Evolutionary conservation across 2,797 vertebrate genomes (phyloP).

Genomic region (Lateolabrax maculatus): DNA sequence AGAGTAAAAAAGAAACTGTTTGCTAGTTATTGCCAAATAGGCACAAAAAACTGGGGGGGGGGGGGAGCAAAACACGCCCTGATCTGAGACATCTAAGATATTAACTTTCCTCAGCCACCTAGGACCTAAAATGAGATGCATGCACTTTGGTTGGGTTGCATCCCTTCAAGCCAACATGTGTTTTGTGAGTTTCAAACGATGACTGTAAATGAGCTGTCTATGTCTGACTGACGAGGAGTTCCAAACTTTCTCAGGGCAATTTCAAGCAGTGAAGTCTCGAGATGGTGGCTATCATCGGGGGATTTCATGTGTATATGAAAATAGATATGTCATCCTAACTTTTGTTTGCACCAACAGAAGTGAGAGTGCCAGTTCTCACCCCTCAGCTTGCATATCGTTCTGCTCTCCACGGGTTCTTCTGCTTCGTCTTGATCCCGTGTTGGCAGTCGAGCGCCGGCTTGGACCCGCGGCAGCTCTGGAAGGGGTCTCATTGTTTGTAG

Average conservation of each 20-base stretch:
- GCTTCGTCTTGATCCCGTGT: slow-evolving; percentile 32
- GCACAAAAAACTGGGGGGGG: not conserved
- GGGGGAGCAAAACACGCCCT: not conserved
- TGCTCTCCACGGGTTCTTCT: slow-evolving; percentile 23
- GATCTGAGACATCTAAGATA: slow-evolving; percentile 11
- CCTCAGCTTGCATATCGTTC: slow-evolving; percentile 12
- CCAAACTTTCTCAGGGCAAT: slow-evolving; percentile 47
- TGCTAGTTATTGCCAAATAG: not conserved
- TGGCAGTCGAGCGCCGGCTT: slow-evolving; percentile 44
- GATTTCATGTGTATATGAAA: slow-evolving; percentile 61
- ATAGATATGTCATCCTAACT: slow-evolving; percentile 35
- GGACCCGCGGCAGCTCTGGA: slow-evolving; percentile 52
- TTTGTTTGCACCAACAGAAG: slow-evolving; percentile 51
- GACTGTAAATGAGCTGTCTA: slow-evolving; percentile 27
- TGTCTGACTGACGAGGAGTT: slow-evolving; percentile 24
- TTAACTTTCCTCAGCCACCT: not conserved
- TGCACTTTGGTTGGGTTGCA: slow-evolving; percentile 1
- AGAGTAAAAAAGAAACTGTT: slow-evolving; percentile 8
- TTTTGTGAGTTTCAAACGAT: slow-evolving; percentile 42
- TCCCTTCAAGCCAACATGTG: slow-evolving; percentile 22
- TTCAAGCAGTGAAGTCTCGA: not conserved
- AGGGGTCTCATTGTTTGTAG: slow-evolving; percentile 65
- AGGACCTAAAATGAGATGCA: slow-evolving; percentile 23
- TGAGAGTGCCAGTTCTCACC: slow-evolving; percentile 25
- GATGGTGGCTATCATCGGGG: slow-evolving; percentile 8